Base-by-base conservation (phyloP, 2,797 vertebrate genomes). In the Gymnothorax reevesii region DNA sequence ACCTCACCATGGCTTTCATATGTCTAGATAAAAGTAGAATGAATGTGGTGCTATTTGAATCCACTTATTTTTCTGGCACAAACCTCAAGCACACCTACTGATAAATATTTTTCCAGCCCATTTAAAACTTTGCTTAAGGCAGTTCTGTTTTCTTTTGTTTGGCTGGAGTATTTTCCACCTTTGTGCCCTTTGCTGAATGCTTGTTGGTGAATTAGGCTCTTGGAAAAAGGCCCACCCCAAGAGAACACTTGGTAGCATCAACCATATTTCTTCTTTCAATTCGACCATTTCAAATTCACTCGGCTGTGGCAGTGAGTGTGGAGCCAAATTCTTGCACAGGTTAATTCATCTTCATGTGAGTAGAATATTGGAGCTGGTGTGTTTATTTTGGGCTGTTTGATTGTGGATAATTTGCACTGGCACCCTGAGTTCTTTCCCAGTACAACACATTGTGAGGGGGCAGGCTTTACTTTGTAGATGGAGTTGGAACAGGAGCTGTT, bases 71-170 rank as follows among this genome's bases (percentile, higher is more conserved):
- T 25, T 77, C 49, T 52, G 55, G 22, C 60, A 13, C n/a, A 57
- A 3, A 9, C 71, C 27, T 86, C 73, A 54, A 55, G 25, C 52
- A 57, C 57, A 54, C 49, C 7, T 15, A 73, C 64, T 55, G 7
- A 22, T 9, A 71, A 17, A 64, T 86, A 54, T 83, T 69, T 86
- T 73, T 59, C 54, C 52, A 15, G 49, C 55, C 20, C 25, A 83
- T 83, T 84, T 52, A 17, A 15, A 55, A 17, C 13, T 15, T n/a
- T 55, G 17, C 49, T 55, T 15, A 80, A 80, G 49, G 49, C 55
- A 54, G 33, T 49, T 52, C 75, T 85, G 54, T 88, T 88, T 88
- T 71, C 66, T 27, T 69, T 17, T 85, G 22, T 12, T 7, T 84
- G 60, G 7, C 84, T 86, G 86, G 85, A 62, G 33, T 8, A 2